phyloP scores from a whole-genome alignment of 2,888 invertebrate genomes.

The Lithophane ornitopus region DNA sequence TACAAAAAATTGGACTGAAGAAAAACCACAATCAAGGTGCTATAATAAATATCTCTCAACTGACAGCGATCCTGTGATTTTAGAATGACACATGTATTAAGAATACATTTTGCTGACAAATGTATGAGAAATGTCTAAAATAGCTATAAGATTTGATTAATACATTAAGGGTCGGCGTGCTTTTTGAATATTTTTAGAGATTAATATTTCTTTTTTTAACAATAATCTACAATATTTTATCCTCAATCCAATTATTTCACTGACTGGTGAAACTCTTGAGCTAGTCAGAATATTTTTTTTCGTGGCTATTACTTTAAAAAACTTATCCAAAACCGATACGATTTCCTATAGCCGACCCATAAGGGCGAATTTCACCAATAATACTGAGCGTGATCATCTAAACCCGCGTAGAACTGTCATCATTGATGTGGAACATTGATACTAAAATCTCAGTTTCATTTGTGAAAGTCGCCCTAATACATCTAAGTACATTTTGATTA shows the following conservation, averaged over 20 bases:
- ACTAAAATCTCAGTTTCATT: background rate
- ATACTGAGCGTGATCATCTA: background rate
- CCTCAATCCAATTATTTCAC: too few relatives aligned
- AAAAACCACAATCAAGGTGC: constrained; percentile 24
- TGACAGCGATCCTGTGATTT: background rate
- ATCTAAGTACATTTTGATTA: background rate
- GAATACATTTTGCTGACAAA: background rate
- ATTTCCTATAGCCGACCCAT: too few relatives aligned
- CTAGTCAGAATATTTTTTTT: too few relatives aligned
- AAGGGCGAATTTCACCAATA: background rate
- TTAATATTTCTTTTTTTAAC: too few relatives aligned
- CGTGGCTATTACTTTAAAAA: too few relatives aligned
- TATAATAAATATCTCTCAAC: constrained; percentile 39
- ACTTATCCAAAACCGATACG: too few relatives aligned
- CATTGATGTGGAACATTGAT: background rate
- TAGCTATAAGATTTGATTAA: background rate
- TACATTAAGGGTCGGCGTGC: background rate
- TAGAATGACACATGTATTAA: background rate
- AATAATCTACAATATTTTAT: too few relatives aligned
- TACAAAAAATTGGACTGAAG: constrained; percentile 34
- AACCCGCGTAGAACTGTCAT: background rate
- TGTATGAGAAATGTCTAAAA: background rate
- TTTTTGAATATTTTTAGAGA: too few relatives aligned
- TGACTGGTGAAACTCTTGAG: too few relatives aligned
- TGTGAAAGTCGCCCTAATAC: background rate